Evolutionary conservation across 2,888 invertebrate genomes (phyloP), one percentile per base, ranked within the genome.

Genomic region (Catonia carolina): DNA sequence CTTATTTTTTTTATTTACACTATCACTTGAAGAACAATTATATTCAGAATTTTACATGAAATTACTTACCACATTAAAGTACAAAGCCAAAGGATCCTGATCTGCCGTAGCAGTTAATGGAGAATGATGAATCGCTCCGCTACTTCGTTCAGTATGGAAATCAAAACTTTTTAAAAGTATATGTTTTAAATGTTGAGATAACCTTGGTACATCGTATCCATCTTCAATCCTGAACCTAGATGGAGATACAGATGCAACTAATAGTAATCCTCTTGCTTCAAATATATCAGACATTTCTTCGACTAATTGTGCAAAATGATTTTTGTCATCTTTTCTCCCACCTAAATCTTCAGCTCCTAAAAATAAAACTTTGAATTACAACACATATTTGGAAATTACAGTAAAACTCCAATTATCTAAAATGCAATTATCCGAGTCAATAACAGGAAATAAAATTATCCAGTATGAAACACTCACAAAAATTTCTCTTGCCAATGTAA

Each of bases 111-210:
- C 65, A 6, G 53, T 39, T 2, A 76, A 74, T 68, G 70, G 78
- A 2, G 78, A 68, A 60, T 77, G 78, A 66, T 79, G 79, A 62
- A 77, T 77, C 8, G 75, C 74, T 0, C 71, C 64, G 14, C 59
- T 62, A 22, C 71, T 71, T 61, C 70, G 67, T 12, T 75, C 76
- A 49, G 77, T 75, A 59, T 78, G 75, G 61, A 78, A 73, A 66
- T 80, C 79, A 74, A 83, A 89, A 0, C 85, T 81, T 72, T 84
- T 82, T 4, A 89, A 70, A 36, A 84, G 79, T 1, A 86, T 75
- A 65, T 85, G 81, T 70, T 88, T 86, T 1, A 82, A 78, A 12
- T 78, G 74, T 3, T 77, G 75, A 41, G 78, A 76, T 0, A 87
- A 73, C 48, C 79, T 78, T 10, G 75, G 71, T 2, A 85, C 77